Evolutionary conservation across 1,140 invertebrate species (phyloP).

Genomic region (Lasaia peninsularis): DNA sequence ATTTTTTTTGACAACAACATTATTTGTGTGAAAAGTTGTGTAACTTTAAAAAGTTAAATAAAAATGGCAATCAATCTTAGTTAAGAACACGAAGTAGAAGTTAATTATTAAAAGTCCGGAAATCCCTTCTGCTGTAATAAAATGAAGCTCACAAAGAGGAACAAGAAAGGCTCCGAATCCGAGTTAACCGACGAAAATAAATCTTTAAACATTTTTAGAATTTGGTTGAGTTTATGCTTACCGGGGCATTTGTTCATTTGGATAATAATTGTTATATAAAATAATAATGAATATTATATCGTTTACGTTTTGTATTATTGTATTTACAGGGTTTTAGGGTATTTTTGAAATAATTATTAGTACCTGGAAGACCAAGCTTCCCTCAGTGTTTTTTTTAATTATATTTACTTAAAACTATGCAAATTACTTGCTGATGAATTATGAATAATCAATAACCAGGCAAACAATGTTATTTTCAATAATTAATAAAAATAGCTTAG

Average conservation of each 20-base stretch:
- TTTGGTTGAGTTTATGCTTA: background rate
- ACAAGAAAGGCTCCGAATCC: background rate
- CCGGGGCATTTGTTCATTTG: background rate
- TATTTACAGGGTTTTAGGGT: too few relatives aligned
- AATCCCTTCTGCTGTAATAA: slow-evolving; percentile 10
- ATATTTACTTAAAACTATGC: too few relatives aligned
- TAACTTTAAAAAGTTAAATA: slow-evolving; percentile 6
- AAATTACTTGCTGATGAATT: too few relatives aligned
- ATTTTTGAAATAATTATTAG: too few relatives aligned
- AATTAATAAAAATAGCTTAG: too few relatives aligned
- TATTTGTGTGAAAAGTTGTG: slow-evolving; percentile 6
- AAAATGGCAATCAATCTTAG: slow-evolving; percentile 9
- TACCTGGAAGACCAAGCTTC: too few relatives aligned
- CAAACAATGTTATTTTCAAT: too few relatives aligned
- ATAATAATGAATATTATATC: too few relatives aligned
- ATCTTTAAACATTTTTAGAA: background rate
- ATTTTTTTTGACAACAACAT: slow-evolving; percentile 1
- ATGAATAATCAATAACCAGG: too few relatives aligned
- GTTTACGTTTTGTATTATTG: too few relatives aligned
- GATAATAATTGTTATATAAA: background rate
- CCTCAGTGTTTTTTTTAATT: too few relatives aligned
- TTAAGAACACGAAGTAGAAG: slow-evolving; percentile 8
- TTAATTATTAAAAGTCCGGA: slow-evolving; percentile 11
- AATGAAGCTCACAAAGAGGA: slow-evolving; percentile 8
- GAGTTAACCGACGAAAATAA: slow-evolving; percentile 7